Evolutionary conservation across 1,140 invertebrate genomes (phyloP).

Genomic region (Drosophila pseudoananassae): DNA sequence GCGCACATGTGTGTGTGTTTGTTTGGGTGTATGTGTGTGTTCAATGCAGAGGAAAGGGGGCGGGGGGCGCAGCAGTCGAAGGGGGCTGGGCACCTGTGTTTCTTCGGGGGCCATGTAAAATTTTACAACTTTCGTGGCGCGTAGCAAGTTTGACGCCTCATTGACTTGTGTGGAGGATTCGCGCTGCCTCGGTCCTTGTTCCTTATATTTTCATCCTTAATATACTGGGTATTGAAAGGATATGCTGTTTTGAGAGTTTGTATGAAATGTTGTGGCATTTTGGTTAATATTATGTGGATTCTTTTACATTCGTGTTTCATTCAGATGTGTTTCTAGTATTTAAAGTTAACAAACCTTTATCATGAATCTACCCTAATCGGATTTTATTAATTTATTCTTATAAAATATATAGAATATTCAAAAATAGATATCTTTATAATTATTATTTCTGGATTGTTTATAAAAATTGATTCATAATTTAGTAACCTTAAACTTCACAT

Average conservation of each 20-base stretch:
- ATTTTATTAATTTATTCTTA: too few species aligned
- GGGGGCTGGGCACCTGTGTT: conserved; percentile 59
- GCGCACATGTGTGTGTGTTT: conserved; percentile 74
- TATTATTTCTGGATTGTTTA: too few species aligned
- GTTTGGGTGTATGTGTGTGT: conserved; percentile 3
- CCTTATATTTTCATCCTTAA: conserved; percentile 16
- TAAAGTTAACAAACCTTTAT: too few species aligned
- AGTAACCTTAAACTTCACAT: too few species aligned
- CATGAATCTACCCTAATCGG: too few species aligned
- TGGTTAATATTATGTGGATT: not conserved
- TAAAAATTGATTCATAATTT: too few species aligned
- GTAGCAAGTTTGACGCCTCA: conserved; percentile 80
- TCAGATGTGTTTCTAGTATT: too few species aligned
- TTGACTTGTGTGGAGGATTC: conserved; percentile 70
- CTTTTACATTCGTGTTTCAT: too few species aligned
- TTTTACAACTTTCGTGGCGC: conserved; percentile 78
- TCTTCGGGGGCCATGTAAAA: conserved; percentile 65
- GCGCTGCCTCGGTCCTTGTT: conserved; percentile 32
- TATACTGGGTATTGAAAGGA: not conserved
- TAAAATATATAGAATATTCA: too few species aligned
- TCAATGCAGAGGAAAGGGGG: not conserved
- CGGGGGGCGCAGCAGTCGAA: not conserved
- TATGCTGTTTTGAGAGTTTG: not conserved
- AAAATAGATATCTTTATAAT: too few species aligned
- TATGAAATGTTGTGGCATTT: not conserved